Evolutionary conservation across 2,888 invertebrate species (phyloP).

Genomic region (Protophormia terraenovae): DNA sequence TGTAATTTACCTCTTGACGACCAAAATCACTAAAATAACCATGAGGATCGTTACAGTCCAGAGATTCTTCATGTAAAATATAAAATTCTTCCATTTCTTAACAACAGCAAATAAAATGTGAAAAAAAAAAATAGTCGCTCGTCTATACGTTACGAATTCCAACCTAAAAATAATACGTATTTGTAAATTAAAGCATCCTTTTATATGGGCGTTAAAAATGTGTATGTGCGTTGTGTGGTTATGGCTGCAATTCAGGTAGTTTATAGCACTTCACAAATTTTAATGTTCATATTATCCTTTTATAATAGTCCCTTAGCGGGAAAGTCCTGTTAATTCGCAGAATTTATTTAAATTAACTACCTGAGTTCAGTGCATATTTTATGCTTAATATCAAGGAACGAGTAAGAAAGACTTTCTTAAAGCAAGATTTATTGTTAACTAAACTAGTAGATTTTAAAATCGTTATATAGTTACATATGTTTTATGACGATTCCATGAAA

Average conservation of each 20-base stretch:
- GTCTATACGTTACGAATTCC: background rate
- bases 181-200: background rate
- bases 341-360: too few species aligned
- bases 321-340: constrained; percentile 14
- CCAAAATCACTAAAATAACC: constrained; percentile 69
- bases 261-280: background rate
- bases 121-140: background rate
- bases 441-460: too few species aligned
- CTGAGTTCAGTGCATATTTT: too few species aligned
- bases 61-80: constrained; percentile 17
- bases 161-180: constrained; percentile 1
- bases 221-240: background rate
- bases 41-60: constrained; percentile 35
- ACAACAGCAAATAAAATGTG: too few species aligned
- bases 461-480: too few species aligned
- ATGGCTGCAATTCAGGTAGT: constrained; percentile 15
- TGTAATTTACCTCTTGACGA: constrained; percentile 68
- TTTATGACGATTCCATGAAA: too few species aligned
- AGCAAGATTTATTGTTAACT: too few species aligned
- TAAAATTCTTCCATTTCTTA: constrained; percentile 43
- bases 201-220: constrained; percentile 6
- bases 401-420: too few species aligned
- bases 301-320: constrained; percentile 6
- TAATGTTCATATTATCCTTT: background rate
- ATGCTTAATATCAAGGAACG: too few species aligned